A percentile compares a stretch with the other conserved stretches of the same genome.
phyloP scores from a whole-genome alignment of 2,797 vertebrate genomes.

The Scomberomorus guttatus region DNA sequence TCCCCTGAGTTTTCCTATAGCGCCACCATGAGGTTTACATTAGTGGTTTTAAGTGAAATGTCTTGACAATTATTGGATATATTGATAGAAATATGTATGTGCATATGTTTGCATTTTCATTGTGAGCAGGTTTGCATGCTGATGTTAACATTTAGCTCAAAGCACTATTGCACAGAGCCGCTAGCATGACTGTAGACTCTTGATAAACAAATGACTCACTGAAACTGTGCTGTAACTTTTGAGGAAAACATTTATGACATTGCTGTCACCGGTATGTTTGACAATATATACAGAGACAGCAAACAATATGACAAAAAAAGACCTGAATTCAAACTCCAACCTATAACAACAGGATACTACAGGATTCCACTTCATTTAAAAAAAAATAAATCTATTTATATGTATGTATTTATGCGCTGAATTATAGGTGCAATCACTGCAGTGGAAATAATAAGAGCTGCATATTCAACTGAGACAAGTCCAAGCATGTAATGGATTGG shows the following conservation, averaged over 20 bases:
- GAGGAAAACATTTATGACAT: not conserved
- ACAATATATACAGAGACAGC: not conserved
- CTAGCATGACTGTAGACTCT: too few species aligned
- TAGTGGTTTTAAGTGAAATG: too few species aligned
- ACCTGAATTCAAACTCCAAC: not conserved
- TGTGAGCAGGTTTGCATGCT: too few species aligned
- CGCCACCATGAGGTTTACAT: too few species aligned
- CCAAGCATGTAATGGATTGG: constrained; percentile 34
- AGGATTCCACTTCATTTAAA: not conserved
- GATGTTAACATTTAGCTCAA: too few species aligned
- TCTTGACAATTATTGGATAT: too few species aligned
- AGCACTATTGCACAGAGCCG: too few species aligned
- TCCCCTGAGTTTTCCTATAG: not conserved
- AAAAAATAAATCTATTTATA: not conserved
- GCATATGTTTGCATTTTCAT: too few species aligned
- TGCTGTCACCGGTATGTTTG: not conserved
- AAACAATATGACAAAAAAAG: constrained; percentile 5
- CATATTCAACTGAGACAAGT: constrained; percentile 27
- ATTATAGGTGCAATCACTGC: constrained; percentile 13
- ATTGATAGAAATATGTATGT: too few species aligned
- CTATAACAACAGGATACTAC: not conserved
- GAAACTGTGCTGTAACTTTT: too few species aligned
- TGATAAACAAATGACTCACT: too few species aligned
- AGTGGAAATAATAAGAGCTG: constrained; percentile 44
- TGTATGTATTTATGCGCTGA: constrained; percentile 12